phyloP scores from a whole-genome alignment of 92 coral and sea anemone genomes.

The Virgularia gustaviana region DNA sequence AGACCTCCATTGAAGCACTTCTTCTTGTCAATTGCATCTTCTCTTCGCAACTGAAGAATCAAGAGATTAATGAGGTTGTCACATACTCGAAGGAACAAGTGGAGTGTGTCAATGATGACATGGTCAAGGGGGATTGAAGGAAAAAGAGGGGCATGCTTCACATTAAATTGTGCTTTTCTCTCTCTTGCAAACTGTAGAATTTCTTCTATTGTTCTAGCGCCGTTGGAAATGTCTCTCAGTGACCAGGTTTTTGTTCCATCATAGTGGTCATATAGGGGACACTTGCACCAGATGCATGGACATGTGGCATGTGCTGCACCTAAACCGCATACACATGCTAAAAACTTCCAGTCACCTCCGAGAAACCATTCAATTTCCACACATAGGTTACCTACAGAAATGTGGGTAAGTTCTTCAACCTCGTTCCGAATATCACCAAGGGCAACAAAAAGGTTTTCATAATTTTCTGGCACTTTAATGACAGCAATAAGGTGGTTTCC shows the following conservation, averaged over 20 bases:
- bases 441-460: constrained; percentile 10
- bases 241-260: constrained; percentile 31
- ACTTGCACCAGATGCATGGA: constrained; percentile 47
- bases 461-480: constrained; percentile 18
- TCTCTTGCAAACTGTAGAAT: background rate
- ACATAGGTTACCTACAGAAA: background rate
- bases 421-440: constrained; percentile 31
- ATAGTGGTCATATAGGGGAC: constrained; percentile 11
- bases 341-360: constrained; percentile 24
- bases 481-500: constrained; percentile 37
- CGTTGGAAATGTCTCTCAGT: constrained; percentile 15
- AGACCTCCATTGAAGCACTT: constrained; percentile 12
- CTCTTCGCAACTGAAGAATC: constrained; percentile 18
- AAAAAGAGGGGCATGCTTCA: constrained; percentile 22
- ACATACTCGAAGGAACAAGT: constrained; percentile 26
- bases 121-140: constrained; percentile 34
- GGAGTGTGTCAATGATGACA: constrained; percentile 34
- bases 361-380: constrained; percentile 22
- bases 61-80: constrained; percentile 38
- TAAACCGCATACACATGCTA: constrained; percentile 8
- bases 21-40: constrained; percentile 44
- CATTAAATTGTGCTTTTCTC: constrained; percentile 28
- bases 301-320: constrained; percentile 26
- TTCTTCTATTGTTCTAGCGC: constrained; percentile 33
- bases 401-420: constrained; percentile 1